Conservation (phyloP, 2,113 vertebrate species). For the Trogon surrucura region DNA sequence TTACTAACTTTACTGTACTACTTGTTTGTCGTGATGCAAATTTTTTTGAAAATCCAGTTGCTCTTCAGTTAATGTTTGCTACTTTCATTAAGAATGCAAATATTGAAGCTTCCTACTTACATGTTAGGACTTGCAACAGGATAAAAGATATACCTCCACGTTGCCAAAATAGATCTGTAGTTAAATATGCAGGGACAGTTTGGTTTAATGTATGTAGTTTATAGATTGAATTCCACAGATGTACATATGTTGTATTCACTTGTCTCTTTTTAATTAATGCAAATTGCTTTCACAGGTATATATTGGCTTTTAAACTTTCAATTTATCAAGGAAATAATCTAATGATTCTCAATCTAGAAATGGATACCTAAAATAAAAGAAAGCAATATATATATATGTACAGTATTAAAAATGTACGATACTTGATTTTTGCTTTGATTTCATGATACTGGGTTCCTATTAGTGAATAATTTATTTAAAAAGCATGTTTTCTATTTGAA, state of each 20-base stretch:
- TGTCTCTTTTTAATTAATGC: constrained; percentile 55
- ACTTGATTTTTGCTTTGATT: constrained; percentile 62
- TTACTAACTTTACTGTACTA: constrained; percentile 49
- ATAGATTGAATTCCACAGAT: constrained; percentile 53
- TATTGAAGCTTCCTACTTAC: constrained; percentile 56
- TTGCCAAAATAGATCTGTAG: constrained; percentile 76
- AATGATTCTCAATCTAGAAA: constrained; percentile 66
- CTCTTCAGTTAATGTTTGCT: constrained; percentile 50
- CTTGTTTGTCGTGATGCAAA: constrained; percentile 36
- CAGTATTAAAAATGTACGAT: constrained; percentile 66
- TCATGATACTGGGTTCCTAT: constrained; percentile 54
- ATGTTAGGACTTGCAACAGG: constrained; percentile 60
- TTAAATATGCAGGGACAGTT: constrained; percentile 70
- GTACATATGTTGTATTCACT: constrained; percentile 61
- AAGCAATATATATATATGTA: constrained; percentile 72
- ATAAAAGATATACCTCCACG: constrained; percentile 78
- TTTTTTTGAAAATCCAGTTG: constrained; percentile 48
- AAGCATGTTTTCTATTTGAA: constrained; percentile 74
- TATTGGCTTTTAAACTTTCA: constrained; percentile 65
- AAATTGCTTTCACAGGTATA: constrained; percentile 39
- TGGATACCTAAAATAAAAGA: constrained; percentile 41
- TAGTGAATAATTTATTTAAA: constrained; percentile 74
- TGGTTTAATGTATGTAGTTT: constrained; percentile 63
- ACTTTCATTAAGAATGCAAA: constrained; percentile 52
- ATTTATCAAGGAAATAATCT: constrained; percentile 46